phyloP scores from a whole-genome alignment of 2,888 invertebrate species.

The Panzeria rudis region DNA sequence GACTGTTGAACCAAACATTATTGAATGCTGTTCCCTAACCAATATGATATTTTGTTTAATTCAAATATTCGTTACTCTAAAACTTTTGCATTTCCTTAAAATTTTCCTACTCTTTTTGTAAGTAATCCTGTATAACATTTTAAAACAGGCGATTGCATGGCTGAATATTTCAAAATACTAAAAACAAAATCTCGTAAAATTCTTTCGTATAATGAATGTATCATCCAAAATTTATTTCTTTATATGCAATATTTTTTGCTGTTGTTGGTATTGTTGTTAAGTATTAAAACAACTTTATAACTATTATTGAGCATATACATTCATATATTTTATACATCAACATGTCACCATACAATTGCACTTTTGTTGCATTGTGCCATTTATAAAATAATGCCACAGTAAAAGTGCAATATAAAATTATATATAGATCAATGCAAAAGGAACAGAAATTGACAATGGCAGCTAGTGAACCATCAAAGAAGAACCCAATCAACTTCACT shows the following conservation, averaged over 20 bases:
- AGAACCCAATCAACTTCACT: conserved; percentile 60
- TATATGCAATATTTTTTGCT: not conserved
- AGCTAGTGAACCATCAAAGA: conserved; percentile 58
- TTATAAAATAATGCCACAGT: conserved; percentile 55
- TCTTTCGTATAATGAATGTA: conserved; percentile 9
- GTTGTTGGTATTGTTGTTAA: not conserved
- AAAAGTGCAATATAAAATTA: conserved; percentile 11
- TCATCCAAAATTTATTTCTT: not conserved
- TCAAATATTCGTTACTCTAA: no score
- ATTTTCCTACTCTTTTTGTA: not conserved
- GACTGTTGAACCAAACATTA: no score
- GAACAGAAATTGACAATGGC: conserved; percentile 37
- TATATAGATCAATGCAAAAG: not conserved
- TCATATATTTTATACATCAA: conserved; percentile 14
- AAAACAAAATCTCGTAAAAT: conserved; percentile 19
- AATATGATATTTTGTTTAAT: no score
- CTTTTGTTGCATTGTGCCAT: conserved; percentile 59
- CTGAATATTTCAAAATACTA: not conserved
- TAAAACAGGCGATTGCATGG: not conserved
- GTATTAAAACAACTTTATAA: conserved; percentile 17
- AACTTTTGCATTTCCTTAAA: not conserved
- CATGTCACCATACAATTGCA: conserved; percentile 44
- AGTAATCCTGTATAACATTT: not conserved
- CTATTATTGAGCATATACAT: not conserved
- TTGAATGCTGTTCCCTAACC: no score